Percentiles rank a stretch among this genome's conserved stretches.
Conservation (phyloP, 1,140 invertebrate species). For the Cyclina sinensis region DNA sequence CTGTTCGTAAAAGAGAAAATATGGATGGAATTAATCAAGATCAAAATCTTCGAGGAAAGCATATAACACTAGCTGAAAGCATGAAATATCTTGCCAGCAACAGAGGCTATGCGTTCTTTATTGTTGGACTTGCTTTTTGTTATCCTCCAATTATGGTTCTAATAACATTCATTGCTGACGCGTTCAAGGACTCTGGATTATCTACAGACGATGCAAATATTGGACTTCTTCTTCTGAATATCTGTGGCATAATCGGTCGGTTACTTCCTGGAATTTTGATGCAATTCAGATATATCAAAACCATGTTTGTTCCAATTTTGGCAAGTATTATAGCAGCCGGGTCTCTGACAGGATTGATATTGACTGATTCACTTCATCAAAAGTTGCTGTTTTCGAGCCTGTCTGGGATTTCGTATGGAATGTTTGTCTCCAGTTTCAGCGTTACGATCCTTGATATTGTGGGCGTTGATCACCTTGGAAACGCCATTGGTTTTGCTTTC, state of each 20-base stretch:
- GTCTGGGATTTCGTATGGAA: not conserved
- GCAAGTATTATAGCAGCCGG: not conserved
- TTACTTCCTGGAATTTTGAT: constrained; percentile 2
- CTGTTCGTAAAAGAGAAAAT: too few species aligned
- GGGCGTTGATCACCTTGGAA: not conserved
- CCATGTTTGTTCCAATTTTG: not conserved
- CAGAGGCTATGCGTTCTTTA: not conserved
- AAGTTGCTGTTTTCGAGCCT: not conserved
- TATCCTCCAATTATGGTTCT: not conserved
- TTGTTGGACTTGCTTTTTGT: not conserved
- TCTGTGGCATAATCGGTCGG: not conserved
- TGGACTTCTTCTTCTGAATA: constrained; percentile 19
- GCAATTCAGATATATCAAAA: not conserved
- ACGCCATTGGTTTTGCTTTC: not conserved
- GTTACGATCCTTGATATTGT: not conserved
- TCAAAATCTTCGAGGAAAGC: not conserved
- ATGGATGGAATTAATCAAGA: not conserved
- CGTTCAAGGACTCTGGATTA: not conserved
- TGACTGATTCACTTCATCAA: not conserved
- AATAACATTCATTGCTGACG: not conserved
- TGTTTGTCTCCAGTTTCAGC: not conserved
- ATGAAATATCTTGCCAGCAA: not conserved
- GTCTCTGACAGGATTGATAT: not conserved
- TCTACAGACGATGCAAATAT: not conserved
- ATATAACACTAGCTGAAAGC: too few species aligned